Conservation (phyloP, 2,113 vertebrate species). For the Tenrec ecaudatus region DNA sequence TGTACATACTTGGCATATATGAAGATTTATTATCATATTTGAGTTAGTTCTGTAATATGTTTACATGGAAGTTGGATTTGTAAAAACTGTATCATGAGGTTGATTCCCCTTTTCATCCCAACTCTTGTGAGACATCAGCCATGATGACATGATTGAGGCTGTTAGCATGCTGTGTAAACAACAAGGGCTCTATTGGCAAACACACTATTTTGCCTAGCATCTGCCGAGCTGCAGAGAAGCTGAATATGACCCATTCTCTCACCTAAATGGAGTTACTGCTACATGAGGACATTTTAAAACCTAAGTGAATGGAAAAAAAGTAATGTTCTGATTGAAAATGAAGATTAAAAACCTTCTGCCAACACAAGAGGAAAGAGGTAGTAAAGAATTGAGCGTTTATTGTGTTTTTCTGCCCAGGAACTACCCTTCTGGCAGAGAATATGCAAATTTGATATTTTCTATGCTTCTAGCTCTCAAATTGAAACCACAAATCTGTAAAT, state of each 20-base stretch:
- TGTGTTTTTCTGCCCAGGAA: accelerated
- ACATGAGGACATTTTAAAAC: background rate
- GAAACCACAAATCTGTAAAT: background rate
- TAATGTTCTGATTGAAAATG: background rate
- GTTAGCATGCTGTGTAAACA: background rate
- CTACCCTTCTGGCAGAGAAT: accelerated
- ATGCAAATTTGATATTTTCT: background rate
- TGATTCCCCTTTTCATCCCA: background rate
- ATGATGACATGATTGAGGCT: background rate
- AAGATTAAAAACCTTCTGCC: background rate
- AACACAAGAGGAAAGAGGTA: background rate
- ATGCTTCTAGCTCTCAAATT: background rate
- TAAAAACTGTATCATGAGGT: no score
- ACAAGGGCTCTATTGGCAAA: no score
- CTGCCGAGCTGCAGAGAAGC: background rate
- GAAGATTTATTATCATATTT: background rate
- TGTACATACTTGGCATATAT: background rate
- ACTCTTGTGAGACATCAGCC: background rate
- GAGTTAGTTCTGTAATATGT: background rate
- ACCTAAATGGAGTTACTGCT: background rate
- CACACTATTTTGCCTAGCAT: background rate
- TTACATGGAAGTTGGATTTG: background rate
- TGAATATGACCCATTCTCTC: background rate
- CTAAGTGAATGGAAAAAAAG: background rate
- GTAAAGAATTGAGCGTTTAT: no score